These are phyloP conservation scores for Periophthalmodon schlosseri DNA, from an alignment of 2,113 vertebrate genomes.

Conservation along the genomic window DNA sequence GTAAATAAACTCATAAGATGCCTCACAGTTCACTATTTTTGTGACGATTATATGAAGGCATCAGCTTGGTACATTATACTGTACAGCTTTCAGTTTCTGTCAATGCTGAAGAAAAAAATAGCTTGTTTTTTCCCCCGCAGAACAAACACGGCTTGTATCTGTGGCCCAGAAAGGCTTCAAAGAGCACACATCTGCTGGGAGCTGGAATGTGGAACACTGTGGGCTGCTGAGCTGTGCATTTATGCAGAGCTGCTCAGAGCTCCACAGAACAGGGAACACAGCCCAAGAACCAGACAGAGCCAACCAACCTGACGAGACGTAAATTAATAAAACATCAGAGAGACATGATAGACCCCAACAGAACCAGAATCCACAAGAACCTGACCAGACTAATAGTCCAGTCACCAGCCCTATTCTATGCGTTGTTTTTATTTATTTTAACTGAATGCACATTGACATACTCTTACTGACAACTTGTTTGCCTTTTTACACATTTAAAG, in stretches of 20 bases:
- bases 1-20: too few species aligned
- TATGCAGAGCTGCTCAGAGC: conserved; percentile 72
- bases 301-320: not conserved
- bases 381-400: too few species aligned
- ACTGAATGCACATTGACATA: too few species aligned
- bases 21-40: too few species aligned
- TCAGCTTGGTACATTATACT: not conserved
- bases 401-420: too few species aligned
- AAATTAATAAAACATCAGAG: not conserved
- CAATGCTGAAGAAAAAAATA: conserved; percentile 65
- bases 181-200: conserved; percentile 80
- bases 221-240: conserved; percentile 81
- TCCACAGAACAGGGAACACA: conserved; percentile 55
- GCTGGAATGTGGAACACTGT: conserved; percentile 78
- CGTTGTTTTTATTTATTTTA: too few species aligned
- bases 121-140: conserved; percentile 63
- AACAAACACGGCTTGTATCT: conserved; percentile 81
- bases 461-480: too few species aligned
- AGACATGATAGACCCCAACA: not conserved
- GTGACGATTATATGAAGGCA: too few species aligned
- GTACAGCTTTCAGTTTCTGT: conserved; percentile 69
- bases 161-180: conserved; percentile 83
- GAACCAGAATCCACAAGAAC: not conserved
- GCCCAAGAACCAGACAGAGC: not conserved
- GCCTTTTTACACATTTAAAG: too few species aligned